Percentiles rank a stretch among this genome's conserved stretches.
phyloP scores from a whole-genome alignment of 2,888 invertebrate species.

The Noctua comes region DNA sequence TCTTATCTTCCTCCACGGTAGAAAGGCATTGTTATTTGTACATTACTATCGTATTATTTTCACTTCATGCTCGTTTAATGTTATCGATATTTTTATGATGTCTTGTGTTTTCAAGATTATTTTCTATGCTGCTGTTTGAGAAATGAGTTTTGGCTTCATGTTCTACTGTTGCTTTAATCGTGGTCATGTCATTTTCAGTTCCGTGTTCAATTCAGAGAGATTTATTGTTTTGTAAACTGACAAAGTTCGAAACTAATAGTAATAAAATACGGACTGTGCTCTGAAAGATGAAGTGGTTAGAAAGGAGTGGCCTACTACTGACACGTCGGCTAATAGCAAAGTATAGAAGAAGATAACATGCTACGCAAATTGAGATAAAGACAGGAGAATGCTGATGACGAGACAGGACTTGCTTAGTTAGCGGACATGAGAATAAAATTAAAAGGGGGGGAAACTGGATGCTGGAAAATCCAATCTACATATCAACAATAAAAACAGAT shows the following conservation, averaged over 20 bases:
- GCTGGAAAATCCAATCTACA: not conserved
- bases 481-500: not conserved
- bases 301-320: not conserved
- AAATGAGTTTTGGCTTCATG: not conserved
- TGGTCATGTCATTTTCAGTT: not conserved
- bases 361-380: not conserved
- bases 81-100: slow-evolving; percentile 23
- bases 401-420: not conserved
- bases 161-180: not conserved
- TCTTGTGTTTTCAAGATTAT: not conserved
- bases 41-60: slow-evolving; percentile 52
- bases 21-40: slow-evolving; percentile 50
- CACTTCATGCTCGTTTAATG: slow-evolving; percentile 27
- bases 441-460: not conserved
- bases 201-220: not conserved
- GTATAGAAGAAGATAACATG: not conserved
- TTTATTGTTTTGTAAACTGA: no score
- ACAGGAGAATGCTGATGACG: not conserved
- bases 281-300: not conserved
- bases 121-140: not conserved
- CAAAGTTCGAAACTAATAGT: not conserved
- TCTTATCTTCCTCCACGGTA: slow-evolving; percentile 49
- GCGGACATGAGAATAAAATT: not conserved
- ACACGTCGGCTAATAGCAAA: not conserved
- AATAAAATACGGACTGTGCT: not conserved